Conservation (phyloP, 2,113 vertebrate species). For the Phodopus roborovskii region DNA sequence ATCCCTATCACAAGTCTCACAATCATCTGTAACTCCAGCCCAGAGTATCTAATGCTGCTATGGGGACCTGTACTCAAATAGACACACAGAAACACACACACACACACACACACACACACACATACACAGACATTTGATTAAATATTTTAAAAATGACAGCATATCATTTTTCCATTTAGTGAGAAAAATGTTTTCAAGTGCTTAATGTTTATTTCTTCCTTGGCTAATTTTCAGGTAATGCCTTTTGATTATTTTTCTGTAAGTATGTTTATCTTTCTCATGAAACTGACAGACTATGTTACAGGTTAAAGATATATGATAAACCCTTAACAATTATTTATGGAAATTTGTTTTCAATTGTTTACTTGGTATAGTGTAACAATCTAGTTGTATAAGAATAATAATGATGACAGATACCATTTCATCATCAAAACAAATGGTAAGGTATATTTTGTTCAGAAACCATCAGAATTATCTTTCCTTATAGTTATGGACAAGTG, state of each 20-base stretch:
- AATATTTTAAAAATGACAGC: not conserved
- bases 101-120: not conserved
- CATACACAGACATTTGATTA: no score
- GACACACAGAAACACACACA: not conserved
- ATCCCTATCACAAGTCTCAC: not conserved
- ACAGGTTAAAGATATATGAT: not conserved
- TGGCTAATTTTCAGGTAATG: not conserved
- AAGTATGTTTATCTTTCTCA: not conserved
- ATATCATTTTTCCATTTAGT: not conserved
- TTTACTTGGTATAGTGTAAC: not conserved
- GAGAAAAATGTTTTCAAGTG: not conserved
- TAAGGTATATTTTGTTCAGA: not conserved
- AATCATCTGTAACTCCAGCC: not conserved
- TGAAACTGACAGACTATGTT: conserved; percentile 27
- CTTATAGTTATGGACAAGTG: not conserved
- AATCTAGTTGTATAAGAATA: not conserved
- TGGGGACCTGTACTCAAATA: not conserved
- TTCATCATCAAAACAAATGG: not conserved
- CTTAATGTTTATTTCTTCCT: conserved; percentile 5
- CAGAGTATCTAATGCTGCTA: not conserved
- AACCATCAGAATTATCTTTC: not conserved
- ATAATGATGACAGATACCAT: not conserved
- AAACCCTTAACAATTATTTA: not conserved
- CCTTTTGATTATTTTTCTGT: not conserved
- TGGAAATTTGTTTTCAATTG: not conserved